Base-by-base conservation (phyloP, 1,140 invertebrate genomes). In the Heliconius himera region DNA sequence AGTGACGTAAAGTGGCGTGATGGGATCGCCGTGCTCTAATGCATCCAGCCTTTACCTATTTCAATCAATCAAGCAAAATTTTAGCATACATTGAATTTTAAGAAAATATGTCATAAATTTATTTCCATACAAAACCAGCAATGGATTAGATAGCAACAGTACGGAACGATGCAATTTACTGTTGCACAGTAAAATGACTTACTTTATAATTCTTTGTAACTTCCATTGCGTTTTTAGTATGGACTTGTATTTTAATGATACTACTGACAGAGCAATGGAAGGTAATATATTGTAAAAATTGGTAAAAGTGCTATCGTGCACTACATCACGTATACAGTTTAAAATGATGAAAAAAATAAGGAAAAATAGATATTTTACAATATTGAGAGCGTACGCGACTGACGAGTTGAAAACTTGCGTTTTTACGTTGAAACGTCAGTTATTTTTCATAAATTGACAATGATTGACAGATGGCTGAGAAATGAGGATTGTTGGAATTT, bases 301-400 rank as follows among this genome's bases (percentile, higher is more conserved):
- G 29, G 49, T 41, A 76, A 11, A 66, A 49, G 74, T 60, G 36
- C 46, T 51, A 51, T 77, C 88, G 86, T 88, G 85, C 83, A 72
- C n/a, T 22, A 41, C 60, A 76, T 81, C 88, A 87, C 88, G 88
- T 88, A 87, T 78, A 81, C 88, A 84, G 84, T 78, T 84, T 80
- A 86, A 87, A 79, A 87, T 86, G 78, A 66, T 82, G 76, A 74
- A 85, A 88, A 76, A 87, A 83, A 84, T 84, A 80, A 84, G 83
- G 84, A 86, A 87, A 87, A 87, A 78, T 79, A 73, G 36, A 9
- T 20, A 77, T 26, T 51, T 77, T 77, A 80, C 51, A 78, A 83
- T 82, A 81, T 84, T 83, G 41, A 41, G 72, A 60, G 26, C 33
- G 77, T 77, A 81, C 26, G 60, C 26, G 11, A 82, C 84, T 86